Percentiles rank a stretch among this genome's conserved stretches.
Conservation (phyloP, 2,888 invertebrate species). For the Falcaria lacertinaria region DNA sequence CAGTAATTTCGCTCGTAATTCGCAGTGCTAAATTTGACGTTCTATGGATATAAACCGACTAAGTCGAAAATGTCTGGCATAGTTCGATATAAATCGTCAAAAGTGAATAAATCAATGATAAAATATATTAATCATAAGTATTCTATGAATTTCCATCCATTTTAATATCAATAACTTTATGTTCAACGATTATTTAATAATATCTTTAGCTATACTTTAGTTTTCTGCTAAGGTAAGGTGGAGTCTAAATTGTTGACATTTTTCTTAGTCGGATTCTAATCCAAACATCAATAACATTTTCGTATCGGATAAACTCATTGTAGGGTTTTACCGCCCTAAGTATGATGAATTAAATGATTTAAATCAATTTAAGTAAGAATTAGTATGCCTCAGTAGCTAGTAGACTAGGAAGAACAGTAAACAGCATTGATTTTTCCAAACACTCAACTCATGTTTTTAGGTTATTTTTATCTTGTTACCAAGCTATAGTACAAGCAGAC, state of each 20-base stretch:
- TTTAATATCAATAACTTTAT: neutral
- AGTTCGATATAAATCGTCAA: neutral
- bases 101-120: too few species aligned
- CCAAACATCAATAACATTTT: constrained; percentile 50
- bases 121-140: neutral
- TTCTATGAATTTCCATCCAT: neutral
- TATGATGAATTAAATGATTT: neutral
- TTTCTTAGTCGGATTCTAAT: constrained; percentile 38
- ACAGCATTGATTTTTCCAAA: neutral
- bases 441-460: neutral
- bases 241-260: constrained; percentile 4
- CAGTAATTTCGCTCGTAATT: constrained; percentile 21
- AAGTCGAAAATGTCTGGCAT: constrained; percentile 21
- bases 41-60: constrained; percentile 35
- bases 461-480: neutral
- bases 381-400: neutral
- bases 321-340: neutral
- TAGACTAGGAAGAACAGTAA: neutral
- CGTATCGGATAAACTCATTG: neutral
- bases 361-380: neutral
- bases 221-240: neutral
- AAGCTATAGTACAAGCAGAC: neutral
- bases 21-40: constrained; percentile 29
- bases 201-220: neutral
- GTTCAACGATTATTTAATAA: too few species aligned